phyloP scores from a whole-genome alignment of 2,113 vertebrate genomes.

The Neotoma lepida region DNA sequence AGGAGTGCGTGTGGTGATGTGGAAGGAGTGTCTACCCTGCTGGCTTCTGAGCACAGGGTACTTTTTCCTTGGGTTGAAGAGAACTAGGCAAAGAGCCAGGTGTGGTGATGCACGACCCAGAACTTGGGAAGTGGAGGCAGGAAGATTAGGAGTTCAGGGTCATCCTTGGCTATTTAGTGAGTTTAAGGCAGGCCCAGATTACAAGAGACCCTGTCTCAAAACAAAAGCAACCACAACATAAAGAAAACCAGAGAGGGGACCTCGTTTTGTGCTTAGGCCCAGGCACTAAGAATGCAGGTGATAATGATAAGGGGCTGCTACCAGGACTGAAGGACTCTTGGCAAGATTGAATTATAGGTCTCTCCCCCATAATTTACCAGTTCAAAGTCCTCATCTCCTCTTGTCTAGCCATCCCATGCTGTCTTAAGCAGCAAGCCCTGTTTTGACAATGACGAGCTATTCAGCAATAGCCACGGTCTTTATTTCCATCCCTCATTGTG shows the following conservation, averaged over 20 bases:
- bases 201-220: background rate
- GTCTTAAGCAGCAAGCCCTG: background rate
- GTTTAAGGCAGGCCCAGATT: background rate
- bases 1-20: background rate
- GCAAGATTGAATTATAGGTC: background rate
- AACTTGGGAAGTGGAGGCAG: background rate
- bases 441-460: slow-evolving; percentile 12
- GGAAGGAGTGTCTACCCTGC: background rate
- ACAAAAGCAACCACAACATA: background rate
- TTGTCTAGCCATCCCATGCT: background rate
- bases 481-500: slow-evolving; percentile 60
- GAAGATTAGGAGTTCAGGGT: background rate
- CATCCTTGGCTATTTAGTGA: background rate
- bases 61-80: background rate
- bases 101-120: background rate
- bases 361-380: background rate
- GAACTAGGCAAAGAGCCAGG: background rate
- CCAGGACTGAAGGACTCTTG: background rate
- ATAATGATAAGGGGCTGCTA: background rate
- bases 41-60: background rate
- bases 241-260: background rate
- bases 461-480: slow-evolving; percentile 46
- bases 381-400: background rate
- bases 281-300: background rate
- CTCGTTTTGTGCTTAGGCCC: background rate